Percentiles rank a stretch among this genome's conserved stretches.
phyloP scores from a whole-genome alignment of 1,140 invertebrate genomes.

The Mamestra configurata region DNA sequence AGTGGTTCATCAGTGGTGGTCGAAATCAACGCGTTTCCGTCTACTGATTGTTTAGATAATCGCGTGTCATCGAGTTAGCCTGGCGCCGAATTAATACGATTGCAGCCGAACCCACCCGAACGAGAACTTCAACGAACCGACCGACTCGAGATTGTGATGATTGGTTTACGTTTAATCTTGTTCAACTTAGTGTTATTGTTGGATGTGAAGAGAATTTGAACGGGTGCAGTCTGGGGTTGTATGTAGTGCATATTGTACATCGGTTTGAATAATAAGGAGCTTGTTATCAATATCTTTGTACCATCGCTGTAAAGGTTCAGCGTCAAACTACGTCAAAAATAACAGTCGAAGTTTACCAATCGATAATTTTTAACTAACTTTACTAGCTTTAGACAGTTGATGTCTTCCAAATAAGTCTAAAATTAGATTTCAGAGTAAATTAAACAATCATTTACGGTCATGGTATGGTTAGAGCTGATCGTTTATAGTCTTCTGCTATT shows the following conservation, averaged over 20 bases:
- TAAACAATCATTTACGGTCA: no score
- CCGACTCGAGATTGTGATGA: constrained; percentile 47
- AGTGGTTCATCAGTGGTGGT: constrained; percentile 57
- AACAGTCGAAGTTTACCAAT: no score
- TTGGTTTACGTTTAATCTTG: constrained; percentile 43
- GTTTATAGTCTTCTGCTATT: no score
- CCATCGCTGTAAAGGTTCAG: no score
- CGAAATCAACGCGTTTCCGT: constrained; percentile 60
- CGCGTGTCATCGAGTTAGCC: constrained; percentile 62
- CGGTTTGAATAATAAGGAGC: background rate
- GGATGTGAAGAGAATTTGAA: constrained; percentile 18
- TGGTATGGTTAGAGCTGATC: no score
- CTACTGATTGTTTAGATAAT: constrained; percentile 70
- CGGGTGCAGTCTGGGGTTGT: background rate
- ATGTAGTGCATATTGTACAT: background rate
- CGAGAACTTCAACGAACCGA: constrained; percentile 48
- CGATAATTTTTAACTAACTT: no score
- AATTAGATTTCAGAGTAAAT: no score
- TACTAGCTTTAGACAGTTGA: no score
- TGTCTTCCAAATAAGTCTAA: no score
- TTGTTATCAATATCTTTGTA: background rate
- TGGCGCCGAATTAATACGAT: constrained; percentile 61
- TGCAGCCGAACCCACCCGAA: constrained; percentile 55
- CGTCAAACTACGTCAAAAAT: no score
- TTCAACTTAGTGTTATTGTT: constrained; percentile 42